phyloP scores from a whole-genome alignment of 1,140 invertebrate species.

The Oppia nitens region DNA sequence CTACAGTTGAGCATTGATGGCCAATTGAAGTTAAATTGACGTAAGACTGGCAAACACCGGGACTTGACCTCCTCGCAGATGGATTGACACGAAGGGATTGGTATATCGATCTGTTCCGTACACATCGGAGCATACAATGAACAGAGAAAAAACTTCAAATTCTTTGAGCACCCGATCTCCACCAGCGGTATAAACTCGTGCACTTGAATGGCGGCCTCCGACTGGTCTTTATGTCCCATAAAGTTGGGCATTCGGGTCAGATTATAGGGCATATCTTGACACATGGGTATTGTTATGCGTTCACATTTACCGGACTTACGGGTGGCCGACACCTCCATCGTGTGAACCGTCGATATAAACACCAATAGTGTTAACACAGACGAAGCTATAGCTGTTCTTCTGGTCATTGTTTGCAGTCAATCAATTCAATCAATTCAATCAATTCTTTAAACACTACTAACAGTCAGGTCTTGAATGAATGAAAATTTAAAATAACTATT shows the following conservation, averaged over 20 bases:
- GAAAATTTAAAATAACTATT: too few species aligned
- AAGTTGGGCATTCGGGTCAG: slow-evolving; percentile 91
- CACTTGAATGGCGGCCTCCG: slow-evolving; percentile 81
- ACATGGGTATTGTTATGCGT: slow-evolving; percentile 76
- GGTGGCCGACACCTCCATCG: neutral
- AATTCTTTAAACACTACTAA: too few species aligned
- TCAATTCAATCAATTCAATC: too few species aligned
- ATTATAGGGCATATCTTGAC: slow-evolving; percentile 82
- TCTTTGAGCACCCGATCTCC: slow-evolving; percentile 82
- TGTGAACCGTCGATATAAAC: too few species aligned
- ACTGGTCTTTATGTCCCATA: slow-evolving; percentile 77
- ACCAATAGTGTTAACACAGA: too few species aligned
- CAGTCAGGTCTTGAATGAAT: too few species aligned
- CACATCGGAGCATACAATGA: slow-evolving; percentile 90
- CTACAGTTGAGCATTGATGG: slow-evolving; percentile 79
- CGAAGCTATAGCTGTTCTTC: too few species aligned
- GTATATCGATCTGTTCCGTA: slow-evolving; percentile 69
- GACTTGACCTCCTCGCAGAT: slow-evolving; percentile 68
- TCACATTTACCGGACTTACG: slow-evolving; percentile 63
- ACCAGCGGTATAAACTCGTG: slow-evolving; percentile 89
- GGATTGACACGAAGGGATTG: slow-evolving; percentile 78
- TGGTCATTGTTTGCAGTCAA: too few species aligned
- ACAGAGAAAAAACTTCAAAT: slow-evolving; percentile 89
- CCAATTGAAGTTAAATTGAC: slow-evolving; percentile 81
- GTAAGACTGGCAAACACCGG: slow-evolving; percentile 82